Conservation (phyloP, 92 coral and sea anemone genomes). For the Montipora capitata region DNA sequence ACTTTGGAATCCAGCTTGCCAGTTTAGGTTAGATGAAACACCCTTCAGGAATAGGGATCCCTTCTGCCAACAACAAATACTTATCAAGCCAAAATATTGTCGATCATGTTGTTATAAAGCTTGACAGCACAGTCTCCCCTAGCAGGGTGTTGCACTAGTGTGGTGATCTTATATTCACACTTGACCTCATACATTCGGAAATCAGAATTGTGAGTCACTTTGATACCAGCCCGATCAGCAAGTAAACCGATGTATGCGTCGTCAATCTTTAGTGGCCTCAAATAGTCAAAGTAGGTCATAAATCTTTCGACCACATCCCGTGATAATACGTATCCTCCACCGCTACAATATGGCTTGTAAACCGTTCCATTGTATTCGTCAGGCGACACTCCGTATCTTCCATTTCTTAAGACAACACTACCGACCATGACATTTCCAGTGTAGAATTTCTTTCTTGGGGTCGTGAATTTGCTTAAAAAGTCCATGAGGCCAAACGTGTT, state of each 20-base stretch:
- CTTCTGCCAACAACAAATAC: no score
- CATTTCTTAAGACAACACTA: conserved; percentile 73
- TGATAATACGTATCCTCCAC: conserved; percentile 78
- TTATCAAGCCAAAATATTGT: conserved; percentile 9
- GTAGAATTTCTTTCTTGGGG: conserved; percentile 64
- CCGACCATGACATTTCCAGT: conserved; percentile 78
- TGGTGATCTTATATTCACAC: conserved; percentile 57
- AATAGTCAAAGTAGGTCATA: conserved; percentile 55
- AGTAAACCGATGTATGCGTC: conserved; percentile 71
- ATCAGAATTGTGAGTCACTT: conserved; percentile 37
- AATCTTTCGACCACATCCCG: conserved; percentile 61
- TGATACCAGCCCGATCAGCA: conserved; percentile 64
- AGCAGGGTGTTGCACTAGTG: conserved; percentile 79
- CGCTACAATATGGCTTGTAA: conserved; percentile 80
- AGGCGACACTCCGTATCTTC: conserved; percentile 68
- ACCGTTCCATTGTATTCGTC: conserved; percentile 65
- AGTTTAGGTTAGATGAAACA: background rate
- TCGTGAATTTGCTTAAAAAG: conserved; percentile 41
- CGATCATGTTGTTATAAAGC: conserved; percentile 41
- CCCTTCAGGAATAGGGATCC: no score
- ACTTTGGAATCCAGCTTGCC: no score
- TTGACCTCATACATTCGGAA: conserved; percentile 75
- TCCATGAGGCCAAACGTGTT: conserved; percentile 70
- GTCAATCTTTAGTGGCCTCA: conserved; percentile 71
- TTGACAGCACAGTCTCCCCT: conserved; percentile 47